Evolutionary conservation across 1,140 invertebrate species (phyloP).

Genomic region (Meloidogyne floridensis): DNA sequence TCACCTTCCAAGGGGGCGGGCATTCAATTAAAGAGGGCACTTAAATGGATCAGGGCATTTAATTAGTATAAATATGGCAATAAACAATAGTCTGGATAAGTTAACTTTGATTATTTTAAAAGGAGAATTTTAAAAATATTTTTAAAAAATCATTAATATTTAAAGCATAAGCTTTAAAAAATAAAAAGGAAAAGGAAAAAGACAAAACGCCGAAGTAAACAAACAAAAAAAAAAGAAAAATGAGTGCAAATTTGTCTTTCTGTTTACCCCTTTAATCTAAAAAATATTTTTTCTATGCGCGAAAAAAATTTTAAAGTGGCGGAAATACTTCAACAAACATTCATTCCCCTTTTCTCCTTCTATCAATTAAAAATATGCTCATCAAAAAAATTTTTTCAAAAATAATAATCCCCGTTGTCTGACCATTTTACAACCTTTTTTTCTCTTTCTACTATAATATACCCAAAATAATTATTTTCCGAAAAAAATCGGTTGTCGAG

Average conservation of each 20-base stretch:
- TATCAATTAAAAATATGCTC: not conserved
- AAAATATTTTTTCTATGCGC: not conserved
- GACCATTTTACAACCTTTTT: not conserved
- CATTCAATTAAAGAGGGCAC: no score
- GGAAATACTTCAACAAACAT: not conserved
- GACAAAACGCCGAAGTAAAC: not conserved
- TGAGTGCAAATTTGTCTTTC: not conserved
- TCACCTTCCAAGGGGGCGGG: no score
- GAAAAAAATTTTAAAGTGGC: not conserved
- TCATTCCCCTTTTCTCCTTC: not conserved
- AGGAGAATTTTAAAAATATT: not conserved
- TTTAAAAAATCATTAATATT: not conserved
- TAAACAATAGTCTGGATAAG: no score
- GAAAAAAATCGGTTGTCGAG: not conserved
- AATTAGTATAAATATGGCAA: no score
- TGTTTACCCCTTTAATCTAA: not conserved
- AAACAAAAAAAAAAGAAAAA: not conserved
- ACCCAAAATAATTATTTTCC: not conserved
- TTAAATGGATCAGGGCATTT: no score
- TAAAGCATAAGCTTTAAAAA: not conserved
- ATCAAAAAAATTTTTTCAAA: constrained; percentile 3
- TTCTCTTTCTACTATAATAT: not conserved
- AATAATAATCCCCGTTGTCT: not conserved
- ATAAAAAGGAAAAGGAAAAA: not conserved
- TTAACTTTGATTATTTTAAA: no score